phyloP scores from a whole-genome alignment of 2,797 vertebrate genomes.

The Podargus strigoides region DNA sequence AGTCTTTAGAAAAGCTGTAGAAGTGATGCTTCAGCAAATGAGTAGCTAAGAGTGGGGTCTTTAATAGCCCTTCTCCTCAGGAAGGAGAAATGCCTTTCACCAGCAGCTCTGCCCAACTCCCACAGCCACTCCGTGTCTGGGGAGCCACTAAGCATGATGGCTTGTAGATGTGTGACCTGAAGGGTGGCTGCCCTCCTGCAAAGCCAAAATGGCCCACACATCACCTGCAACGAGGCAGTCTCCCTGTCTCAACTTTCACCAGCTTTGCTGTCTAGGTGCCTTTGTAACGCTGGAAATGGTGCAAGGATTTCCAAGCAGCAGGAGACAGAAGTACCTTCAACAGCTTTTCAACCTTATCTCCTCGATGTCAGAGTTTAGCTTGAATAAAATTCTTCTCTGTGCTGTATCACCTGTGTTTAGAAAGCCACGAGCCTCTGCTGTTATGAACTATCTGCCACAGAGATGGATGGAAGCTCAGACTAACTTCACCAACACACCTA shows the following conservation, averaged over 20 bases:
- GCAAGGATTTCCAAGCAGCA: background rate
- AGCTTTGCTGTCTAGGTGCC: background rate
- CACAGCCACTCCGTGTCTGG: background rate
- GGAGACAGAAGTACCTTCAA: background rate
- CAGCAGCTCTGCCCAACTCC: background rate
- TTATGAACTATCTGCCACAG: background rate
- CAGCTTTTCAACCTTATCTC: background rate
- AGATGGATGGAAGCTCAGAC: background rate
- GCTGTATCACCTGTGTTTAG: rapidly evolving
- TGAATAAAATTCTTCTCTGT: background rate
- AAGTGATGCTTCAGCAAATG: constrained; percentile 14
- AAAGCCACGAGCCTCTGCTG: background rate
- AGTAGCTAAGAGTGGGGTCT: background rate
- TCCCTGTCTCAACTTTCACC: background rate
- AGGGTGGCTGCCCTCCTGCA: background rate
- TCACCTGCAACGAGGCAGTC: background rate
- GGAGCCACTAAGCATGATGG: background rate
- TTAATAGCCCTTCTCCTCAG: background rate
- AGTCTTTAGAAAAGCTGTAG: background rate
- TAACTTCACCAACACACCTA: background rate
- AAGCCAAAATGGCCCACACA: background rate
- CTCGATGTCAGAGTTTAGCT: background rate
- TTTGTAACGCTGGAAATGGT: background rate
- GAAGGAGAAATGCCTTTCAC: background rate
- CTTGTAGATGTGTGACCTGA: background rate